Evolutionary conservation across 2,113 vertebrate genomes (phyloP).

Genomic region (Phrynosoma blainvillii): DNA sequence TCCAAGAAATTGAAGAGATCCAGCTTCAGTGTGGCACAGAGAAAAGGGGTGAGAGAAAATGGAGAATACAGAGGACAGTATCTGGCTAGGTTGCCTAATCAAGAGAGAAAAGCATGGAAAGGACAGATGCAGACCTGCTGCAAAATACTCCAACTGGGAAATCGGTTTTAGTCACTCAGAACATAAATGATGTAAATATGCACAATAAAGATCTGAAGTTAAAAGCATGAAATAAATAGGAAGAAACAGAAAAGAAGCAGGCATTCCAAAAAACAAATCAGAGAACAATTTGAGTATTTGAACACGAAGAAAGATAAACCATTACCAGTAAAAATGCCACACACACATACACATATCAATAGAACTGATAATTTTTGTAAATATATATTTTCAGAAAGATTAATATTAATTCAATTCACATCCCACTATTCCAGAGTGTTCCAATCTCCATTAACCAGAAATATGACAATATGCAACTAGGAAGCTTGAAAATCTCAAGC

Average conservation of each 20-base stretch:
- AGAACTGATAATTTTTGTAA: neutral
- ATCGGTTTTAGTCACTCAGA: slow-evolving; percentile 50
- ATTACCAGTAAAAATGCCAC: neutral
- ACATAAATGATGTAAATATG: slow-evolving; percentile 33
- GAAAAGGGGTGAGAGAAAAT: slow-evolving; percentile 80
- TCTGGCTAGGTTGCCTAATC: slow-evolving; percentile 77
- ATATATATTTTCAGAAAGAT: neutral
- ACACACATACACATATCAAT: neutral
- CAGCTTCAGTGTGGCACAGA: slow-evolving; percentile 81
- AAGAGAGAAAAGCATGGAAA: slow-evolving; percentile 77
- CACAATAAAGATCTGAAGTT: neutral
- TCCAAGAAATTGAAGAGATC: slow-evolving; percentile 79
- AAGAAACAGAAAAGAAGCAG: neutral
- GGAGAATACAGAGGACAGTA: slow-evolving; percentile 73
- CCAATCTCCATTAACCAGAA: too few relatives aligned
- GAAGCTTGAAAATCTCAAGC: too few relatives aligned
- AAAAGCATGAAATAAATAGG: neutral
- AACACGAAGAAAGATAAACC: neutral
- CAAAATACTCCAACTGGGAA: slow-evolving; percentile 52
- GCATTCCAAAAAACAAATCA: neutral
- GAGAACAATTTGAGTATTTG: neutral
- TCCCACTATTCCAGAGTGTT: too few relatives aligned
- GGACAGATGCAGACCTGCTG: slow-evolving; percentile 61
- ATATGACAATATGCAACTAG: too few relatives aligned
- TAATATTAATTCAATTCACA: too few relatives aligned